Conservation (phyloP, 1,140 invertebrate species). For the Coelopa frigida region DNA sequence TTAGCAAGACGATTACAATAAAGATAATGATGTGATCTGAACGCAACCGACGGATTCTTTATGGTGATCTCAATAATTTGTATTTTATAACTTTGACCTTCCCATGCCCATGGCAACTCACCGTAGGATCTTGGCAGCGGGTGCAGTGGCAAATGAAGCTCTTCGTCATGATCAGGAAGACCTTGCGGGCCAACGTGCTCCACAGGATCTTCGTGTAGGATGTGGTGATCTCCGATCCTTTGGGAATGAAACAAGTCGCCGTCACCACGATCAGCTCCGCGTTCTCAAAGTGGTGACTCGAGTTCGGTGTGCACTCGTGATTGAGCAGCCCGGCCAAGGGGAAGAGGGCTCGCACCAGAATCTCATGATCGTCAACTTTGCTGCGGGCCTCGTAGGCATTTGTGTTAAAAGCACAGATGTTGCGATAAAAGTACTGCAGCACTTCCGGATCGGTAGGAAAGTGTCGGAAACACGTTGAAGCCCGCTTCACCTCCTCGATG, state of each 20-base stretch:
- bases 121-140: conserved; percentile 64
- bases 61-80: no score
- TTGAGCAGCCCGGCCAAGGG: conserved; percentile 65
- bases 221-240: conserved; percentile 62
- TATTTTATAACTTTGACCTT: no score
- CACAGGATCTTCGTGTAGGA: conserved; percentile 66
- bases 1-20: no score
- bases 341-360: conserved; percentile 61
- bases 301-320: conserved; percentile 69
- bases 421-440: conserved; percentile 47
- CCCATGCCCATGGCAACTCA: no score
- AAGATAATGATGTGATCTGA: no score
- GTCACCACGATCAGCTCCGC: conserved; percentile 55
- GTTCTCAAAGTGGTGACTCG: conserved; percentile 56
- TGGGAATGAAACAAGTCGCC: conserved; percentile 54
- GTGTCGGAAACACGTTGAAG: conserved; percentile 53
- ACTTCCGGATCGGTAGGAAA: conserved; percentile 53
- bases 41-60: no score
- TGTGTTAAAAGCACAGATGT: conserved; percentile 59
- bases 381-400: conserved; percentile 67
- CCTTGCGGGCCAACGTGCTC: conserved; percentile 59
- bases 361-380: conserved; percentile 44
- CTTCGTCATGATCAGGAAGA: conserved; percentile 62
- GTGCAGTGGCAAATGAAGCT: conserved; percentile 65
- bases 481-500: conserved; percentile 51